Base-by-base conservation (phyloP, 2,113 vertebrate species). In the Rhombomys opimus region DNA sequence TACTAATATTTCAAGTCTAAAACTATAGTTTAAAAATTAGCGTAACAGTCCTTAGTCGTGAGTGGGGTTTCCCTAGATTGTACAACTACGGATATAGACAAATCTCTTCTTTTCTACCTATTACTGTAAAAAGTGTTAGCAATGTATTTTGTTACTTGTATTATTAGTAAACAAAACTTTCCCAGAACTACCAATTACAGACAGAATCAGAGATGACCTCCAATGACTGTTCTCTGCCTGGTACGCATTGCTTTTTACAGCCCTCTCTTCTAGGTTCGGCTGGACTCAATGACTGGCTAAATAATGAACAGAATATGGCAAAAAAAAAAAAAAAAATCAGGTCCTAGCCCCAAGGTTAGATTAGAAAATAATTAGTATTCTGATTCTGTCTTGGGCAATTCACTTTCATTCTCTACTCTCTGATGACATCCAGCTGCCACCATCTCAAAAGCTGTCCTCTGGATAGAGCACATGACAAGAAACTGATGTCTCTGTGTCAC, bases 1-100 rank as follows among this genome's bases (percentile, higher is more conserved):
- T 32, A 14, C 1, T 92, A 15, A 59, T 46, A 78, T 91, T 68
- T 54, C n/a, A 87, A 59, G 54, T 27, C 50, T 54, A 95, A 90
- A 93, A 30, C 35, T n/a, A 4, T 89, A 50, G n/a, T 61, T 92
- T 91, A 70, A 93, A 78, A 89, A 81, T 59, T 87, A 77, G 32
- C 78, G 1, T 87, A 20, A n/a, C 32, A n/a, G 1, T 50, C 59
- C 32, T 68, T 32, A 92, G 25, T 78, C 59, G 57, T 15, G 80
- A 92, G 38, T 84, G 25, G 13, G 15, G 12, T 78, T 85, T 63
- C 15, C 23, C 17, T 86, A 85, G 54, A 70, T n/a, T 7, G n/a
- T 85, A 65, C 10, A 61, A 72, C 63, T 67, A 63, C 23, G 50
- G 25, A 59, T 80, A 18, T 0, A 0, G 41, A 46, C 46, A 46